Evolutionary conservation across 2,113 vertebrate genomes (phyloP), one percentile per base, ranked within the genome.

Genomic region (Panthera tigris): DNA sequence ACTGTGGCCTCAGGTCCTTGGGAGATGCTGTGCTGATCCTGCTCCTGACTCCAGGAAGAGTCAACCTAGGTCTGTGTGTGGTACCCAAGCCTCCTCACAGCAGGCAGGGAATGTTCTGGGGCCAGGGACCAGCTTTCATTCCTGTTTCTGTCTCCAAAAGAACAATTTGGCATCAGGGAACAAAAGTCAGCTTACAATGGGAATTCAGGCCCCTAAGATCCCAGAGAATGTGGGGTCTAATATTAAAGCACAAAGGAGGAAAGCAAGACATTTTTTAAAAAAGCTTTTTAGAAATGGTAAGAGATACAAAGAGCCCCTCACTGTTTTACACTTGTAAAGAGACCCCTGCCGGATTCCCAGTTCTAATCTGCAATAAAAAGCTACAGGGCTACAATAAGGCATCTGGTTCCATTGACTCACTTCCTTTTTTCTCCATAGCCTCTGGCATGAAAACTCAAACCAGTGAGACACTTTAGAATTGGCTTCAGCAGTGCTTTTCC

Each of bases 381-480:
- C 97, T 88, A 36, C 0, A 19, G 91, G 97, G 98, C 95, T 98
- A 92, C 96, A 95, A 95, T 52, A 96, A 97, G 91, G 92, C 95
- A 66, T 96, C 97, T 91, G 93, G 92, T 97, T 98, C 94, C 78
- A 6, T 88, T 71, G 87, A 96, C 92, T 97, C 73, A 9, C 82
- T 97, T 71, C 87, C 89, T 96, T 95, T 97, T 84, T 95, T 92
- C 94, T 68, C 63, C 48, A 19, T 97, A 96, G 97, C 98, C 98
- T 96, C 97, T 98, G 98, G 98, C 98, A 97, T 86, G 95, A 98
- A 98, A 98, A 97, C 79, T 65, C 88, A 96, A 81, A 90, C 96
- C 84, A 97, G 97, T 97, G 97, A 98, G 97, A 87, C 93, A 86
- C 95, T 98, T 98, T 81, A 69, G 98, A 94, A 90, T 83, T 69